phyloP scores from a whole-genome alignment of 2,797 vertebrate species.

The Pseudomugil gertrudae region DNA sequence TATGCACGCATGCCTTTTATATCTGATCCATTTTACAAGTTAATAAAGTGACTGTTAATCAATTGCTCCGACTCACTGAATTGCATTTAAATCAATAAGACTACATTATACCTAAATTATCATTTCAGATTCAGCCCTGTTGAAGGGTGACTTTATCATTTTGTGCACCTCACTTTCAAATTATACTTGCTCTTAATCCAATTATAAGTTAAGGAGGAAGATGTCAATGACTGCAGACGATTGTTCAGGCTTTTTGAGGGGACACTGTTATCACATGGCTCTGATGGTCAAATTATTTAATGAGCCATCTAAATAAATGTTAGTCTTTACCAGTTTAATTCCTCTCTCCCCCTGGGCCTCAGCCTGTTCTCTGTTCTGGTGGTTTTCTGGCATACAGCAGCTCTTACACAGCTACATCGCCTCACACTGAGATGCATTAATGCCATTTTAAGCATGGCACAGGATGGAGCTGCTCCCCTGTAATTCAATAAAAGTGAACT shows the following conservation, averaged over 20 bases:
- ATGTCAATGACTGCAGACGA: conserved; percentile 59
- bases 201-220: conserved; percentile 41
- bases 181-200: conserved; percentile 53
- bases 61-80: conserved; percentile 35
- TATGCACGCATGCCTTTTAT: conserved; percentile 10
- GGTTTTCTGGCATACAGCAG: conserved; percentile 54
- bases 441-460: conserved; percentile 47
- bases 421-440: conserved; percentile 57
- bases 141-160: conserved; percentile 43
- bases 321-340: conserved; percentile 55
- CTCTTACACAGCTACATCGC: conserved; percentile 31
- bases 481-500: conserved; percentile 63
- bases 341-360: conserved; percentile 42
- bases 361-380: conserved; percentile 28
- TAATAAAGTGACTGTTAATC: conserved; percentile 56
- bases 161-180: conserved; percentile 38
- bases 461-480: conserved; percentile 46
- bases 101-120: conserved; percentile 47
- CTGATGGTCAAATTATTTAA: conserved; percentile 60
- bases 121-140: conserved; percentile 34
- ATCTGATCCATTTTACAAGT: conserved; percentile 33
- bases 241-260: conserved; percentile 53
- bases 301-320: conserved; percentile 55
- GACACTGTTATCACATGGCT: conserved; percentile 50
- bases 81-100: conserved; percentile 50